Evolutionary conservation across 2,113 vertebrate genomes (phyloP).

Genomic region (Protobothrops mucrosquamatus): DNA sequence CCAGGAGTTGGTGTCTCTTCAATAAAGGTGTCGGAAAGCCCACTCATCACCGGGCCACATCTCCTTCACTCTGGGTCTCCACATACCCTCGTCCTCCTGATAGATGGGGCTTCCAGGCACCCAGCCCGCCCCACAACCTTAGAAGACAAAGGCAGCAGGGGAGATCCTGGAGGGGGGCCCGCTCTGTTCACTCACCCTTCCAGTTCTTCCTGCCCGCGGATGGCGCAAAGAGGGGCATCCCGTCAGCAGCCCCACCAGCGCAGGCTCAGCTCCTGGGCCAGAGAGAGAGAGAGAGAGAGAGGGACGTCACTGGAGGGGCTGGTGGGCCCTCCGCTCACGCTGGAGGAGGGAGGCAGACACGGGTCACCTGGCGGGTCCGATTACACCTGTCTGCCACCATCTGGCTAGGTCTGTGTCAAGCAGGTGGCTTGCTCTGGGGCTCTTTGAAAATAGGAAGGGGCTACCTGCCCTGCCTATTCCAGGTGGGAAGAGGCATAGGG

Average conservation of each 20-base stretch:
- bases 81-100: neutral
- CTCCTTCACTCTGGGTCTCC: neutral
- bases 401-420: neutral
- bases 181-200: neutral
- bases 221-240: neutral
- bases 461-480: neutral
- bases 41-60: too few relatives aligned
- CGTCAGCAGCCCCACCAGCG: neutral
- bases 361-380: neutral
- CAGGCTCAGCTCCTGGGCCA: neutral
- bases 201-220: neutral
- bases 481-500: neutral
- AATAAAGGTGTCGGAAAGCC: neutral
- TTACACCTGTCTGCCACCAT: neutral
- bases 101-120: neutral
- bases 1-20: neutral
- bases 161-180: neutral
- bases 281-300: slow-evolving; percentile 13
- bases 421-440: neutral
- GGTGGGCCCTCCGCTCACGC: neutral
- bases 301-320: neutral
- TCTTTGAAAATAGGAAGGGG: neutral
- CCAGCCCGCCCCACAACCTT: too few relatives aligned
- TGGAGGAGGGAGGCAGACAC: neutral
- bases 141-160: neutral